Base-by-base conservation (phyloP, 1,140 invertebrate genomes). In the Notospermus geniculatus region DNA sequence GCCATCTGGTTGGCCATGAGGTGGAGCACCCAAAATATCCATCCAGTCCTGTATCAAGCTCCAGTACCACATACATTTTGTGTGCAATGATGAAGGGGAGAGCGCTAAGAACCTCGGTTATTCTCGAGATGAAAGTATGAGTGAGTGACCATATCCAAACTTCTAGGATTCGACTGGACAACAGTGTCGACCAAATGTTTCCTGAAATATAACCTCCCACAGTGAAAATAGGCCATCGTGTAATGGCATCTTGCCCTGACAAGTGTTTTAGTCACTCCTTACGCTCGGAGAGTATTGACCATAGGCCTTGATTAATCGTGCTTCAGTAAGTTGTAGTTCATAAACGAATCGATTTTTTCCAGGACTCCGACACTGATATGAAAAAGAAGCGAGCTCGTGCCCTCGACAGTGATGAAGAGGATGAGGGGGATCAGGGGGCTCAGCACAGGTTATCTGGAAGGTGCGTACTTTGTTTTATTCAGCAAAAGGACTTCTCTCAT, bases 291-390 rank as follows among this genome's bases (percentile, higher is more conserved):
- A 27, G 27, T 19, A 22, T 23, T 15, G 25, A 41, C 15, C 25
- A 17, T 27, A 60, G 1, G 27, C 22, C 17, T 23, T 13, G 13
- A 55, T 41, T 15, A n/a, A n/a, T n/a, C n/a, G n/a, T 43, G 17
- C 29, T 1, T 2, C 32, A 32, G 15, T 36, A 7, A 30, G 55
- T 15, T 30, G 57, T 28, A 60, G 41, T 19, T 57, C 62, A 36
- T 45, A 72, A 65, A 66, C 15, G 9, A 25, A 11, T 43, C 64
- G 45, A 53, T 19, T 28, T n/a, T 22, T 59, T 54, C 23, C 36
- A 77, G 61, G 76, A 71, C 43, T 72, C 74, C 55, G 88, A 71
- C 84, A 84, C 63, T 17, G 71, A 70, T 55, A 71, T 68, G 13
- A 78, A 76, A 60, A 81, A 78, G 67, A 80, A 79, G 70, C 71